Base-by-base conservation (phyloP, 2,888 invertebrate genomes). In the Cynaeus angustus region DNA sequence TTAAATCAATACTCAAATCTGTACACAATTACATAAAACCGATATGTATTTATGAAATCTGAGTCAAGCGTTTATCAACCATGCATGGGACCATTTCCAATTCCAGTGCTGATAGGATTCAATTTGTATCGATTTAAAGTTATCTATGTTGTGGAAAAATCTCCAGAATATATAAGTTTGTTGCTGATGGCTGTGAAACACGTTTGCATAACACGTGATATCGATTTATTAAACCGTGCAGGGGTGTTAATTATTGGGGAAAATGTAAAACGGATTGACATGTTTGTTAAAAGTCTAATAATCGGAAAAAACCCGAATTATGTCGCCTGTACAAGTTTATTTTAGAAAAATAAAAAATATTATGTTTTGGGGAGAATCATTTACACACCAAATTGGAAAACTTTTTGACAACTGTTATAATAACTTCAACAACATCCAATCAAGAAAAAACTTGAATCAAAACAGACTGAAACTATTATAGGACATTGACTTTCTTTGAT, bases 81-180 rank as follows among this genome's bases (percentile, higher is more conserved):
- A 43, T 43, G 26, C 21, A 1, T 6, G 28, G 26, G 12, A 12
- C 21, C 0, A 8, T 8, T 56, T 43, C 28, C 56, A 56, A 43
- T 41, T 21, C 10, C 21, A 13, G 56, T 43, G 56, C 21, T 43
- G 41, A 56, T 43, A 41, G 37, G 55, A 56, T 56, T 41, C 41
- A 43, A 56, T 56, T 56, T 41, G 16, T 56, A 56, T 56, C 26
- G 56, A 43, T 56, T 43, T 56, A 41, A 41, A 56, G 14, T 56
- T 56, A 56, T 56, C 38, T 41, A 26, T 48, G 7, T 50, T 7
- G 28, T 21, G 21, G 21, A 21, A 21, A 21, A 21, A 46, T 46
- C 9, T 37, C 37, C 37, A 2, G 8, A 37, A 37, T 2, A 37
- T 2, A 1, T 37, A 37, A 10, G 10, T 37, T 37, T 37, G 8